phyloP scores from a whole-genome alignment of 1,140 invertebrate species.

The Aleiodes sp. region DNA sequence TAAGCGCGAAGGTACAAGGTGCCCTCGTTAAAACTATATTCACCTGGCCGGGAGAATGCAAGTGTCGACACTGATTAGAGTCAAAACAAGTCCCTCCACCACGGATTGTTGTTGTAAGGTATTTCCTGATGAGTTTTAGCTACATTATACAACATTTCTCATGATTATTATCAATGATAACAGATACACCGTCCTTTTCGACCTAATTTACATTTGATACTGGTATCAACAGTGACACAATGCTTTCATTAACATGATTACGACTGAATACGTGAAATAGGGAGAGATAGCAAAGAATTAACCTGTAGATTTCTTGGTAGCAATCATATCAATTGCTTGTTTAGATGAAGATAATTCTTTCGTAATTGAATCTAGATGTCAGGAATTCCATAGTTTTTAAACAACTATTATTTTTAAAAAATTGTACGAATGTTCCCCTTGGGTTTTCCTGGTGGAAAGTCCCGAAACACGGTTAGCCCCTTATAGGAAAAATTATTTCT shows the following conservation, averaged over 20 bases:
- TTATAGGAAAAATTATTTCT: no score
- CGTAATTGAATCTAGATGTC: no score
- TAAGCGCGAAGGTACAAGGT: slow-evolving; percentile 13
- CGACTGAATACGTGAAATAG: not conserved
- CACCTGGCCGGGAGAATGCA: slow-evolving; percentile 20
- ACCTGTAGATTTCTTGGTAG: no score
- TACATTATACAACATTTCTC: not conserved
- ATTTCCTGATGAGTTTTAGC: slow-evolving; percentile 17
- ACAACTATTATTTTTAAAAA: no score
- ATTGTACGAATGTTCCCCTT: no score
- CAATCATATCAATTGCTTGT: no score
- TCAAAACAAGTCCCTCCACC: slow-evolving; percentile 2
- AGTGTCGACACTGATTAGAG: slow-evolving; percentile 28
- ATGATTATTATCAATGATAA: not conserved
- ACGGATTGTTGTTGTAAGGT: slow-evolving; percentile 1
- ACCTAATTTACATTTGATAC: not conserved
- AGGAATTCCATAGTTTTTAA: no score
- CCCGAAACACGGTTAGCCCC: no score
- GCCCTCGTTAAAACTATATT: slow-evolving; percentile 22
- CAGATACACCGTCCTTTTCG: not conserved
- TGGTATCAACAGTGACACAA: slow-evolving; percentile 2
- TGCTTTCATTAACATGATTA: not conserved
- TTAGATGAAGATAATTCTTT: no score
- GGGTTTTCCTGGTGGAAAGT: no score
- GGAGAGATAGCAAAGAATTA: not conserved